phyloP scores from a whole-genome alignment of 2,888 invertebrate species.

The Nomada lathburiana region DNA sequence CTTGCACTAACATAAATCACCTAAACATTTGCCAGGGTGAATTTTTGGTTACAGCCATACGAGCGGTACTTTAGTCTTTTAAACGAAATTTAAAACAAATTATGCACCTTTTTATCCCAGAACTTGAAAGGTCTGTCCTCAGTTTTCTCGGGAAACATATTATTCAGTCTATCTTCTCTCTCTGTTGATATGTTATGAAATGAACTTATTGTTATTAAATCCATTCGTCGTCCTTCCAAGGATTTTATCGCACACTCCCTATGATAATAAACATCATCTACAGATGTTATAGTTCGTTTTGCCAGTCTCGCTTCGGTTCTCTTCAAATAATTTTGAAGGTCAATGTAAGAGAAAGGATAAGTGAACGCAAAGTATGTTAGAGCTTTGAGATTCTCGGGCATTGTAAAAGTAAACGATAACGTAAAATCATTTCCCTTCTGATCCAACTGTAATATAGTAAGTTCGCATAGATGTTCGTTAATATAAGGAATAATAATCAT shows the following conservation, averaged over 20 bases:
- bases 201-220: constrained; percentile 93
- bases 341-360: constrained; percentile 94
- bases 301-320: constrained; percentile 88
- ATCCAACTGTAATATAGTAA: constrained; percentile 86
- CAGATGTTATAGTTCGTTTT: constrained; percentile 71
- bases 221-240: constrained; percentile 91
- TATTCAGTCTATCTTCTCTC: constrained; percentile 89
- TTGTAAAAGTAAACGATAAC: constrained; percentile 90
- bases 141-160: constrained; percentile 90
- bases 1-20: constrained; percentile 94
- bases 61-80: neutral
- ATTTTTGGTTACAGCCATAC: constrained; percentile 15
- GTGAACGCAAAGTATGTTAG: constrained; percentile 96
- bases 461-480: neutral
- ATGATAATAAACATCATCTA: constrained; percentile 93
- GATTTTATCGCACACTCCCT: constrained; percentile 93
- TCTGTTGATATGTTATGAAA: constrained; percentile 90
- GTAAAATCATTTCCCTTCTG: constrained; percentile 89
- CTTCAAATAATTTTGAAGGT: constrained; percentile 90
- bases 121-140: constrained; percentile 90
- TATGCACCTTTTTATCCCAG: constrained; percentile 89
- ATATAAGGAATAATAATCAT: neutral
- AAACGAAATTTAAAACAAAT: neutral
- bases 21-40: constrained; percentile 82
- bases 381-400: constrained; percentile 89